These are phyloP conservation scores for Nothobranchius furzeri DNA, from an alignment of 2,113 vertebrate species.

Conservation along the genomic window DNA sequence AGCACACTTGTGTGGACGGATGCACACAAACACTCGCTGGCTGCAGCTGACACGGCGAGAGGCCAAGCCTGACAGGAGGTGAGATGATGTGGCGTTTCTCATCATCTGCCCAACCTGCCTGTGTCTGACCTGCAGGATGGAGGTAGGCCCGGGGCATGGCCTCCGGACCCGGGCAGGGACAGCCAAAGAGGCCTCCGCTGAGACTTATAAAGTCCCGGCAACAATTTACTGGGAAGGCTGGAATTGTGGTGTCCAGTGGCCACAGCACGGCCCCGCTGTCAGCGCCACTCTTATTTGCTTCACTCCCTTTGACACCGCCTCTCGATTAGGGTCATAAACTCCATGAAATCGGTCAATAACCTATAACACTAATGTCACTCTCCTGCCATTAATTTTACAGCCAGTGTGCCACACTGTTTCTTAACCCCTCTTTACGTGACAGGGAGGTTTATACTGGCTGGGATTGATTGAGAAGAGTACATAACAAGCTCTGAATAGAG, in stretches of 20 bases:
- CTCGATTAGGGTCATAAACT: conserved; percentile 80
- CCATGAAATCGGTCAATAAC: conserved; percentile 77
- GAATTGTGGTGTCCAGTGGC: conserved; percentile 51
- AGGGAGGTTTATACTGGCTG: conserved; percentile 41
- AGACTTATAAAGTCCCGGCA: conserved; percentile 63
- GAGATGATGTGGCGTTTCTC: conserved; percentile 62
- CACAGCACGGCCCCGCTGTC: conserved; percentile 49
- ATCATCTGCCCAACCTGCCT: conserved; percentile 49
- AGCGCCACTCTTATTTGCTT: conserved; percentile 64
- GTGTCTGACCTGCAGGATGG: conserved; percentile 60
- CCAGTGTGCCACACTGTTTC: conserved; percentile 64
- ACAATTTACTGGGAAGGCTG: conserved; percentile 65
- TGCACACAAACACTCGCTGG: conserved; percentile 5
- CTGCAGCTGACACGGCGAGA: conserved; percentile 12
- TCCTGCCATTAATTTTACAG: conserved; percentile 72
- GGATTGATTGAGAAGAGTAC: conserved; percentile 68
- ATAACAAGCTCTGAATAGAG: conserved; percentile 57
- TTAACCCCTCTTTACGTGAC: conserved; percentile 62
- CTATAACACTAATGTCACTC: conserved; percentile 79
- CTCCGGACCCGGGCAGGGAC: conserved; percentile 43
- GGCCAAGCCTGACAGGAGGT: conserved; percentile 52
- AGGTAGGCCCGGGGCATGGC: conserved; percentile 57
- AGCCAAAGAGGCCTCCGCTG: conserved; percentile 36
- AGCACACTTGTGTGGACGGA: background rate
- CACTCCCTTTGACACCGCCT: conserved; percentile 62